Base-by-base conservation (phyloP, 1,140 invertebrate genomes). In the Cydia amplana region DNA sequence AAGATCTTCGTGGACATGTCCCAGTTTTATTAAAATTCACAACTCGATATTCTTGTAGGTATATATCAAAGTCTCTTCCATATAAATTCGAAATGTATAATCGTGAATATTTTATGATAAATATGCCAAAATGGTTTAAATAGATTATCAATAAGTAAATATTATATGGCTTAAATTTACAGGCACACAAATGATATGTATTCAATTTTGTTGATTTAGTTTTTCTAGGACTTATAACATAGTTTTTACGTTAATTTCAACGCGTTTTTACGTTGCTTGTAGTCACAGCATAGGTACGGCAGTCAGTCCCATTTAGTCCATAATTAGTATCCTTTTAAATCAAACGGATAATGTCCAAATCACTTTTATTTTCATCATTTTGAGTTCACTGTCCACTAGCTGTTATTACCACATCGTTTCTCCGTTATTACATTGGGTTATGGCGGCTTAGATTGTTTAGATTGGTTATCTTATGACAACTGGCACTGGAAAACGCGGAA, bases 101-200 rank as follows among this genome's bases (percentile, higher is more conserved):
- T 70, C 18, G 65, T 20, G 12, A 49, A 25, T 73, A 73, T 25
- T 51, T 73, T 12, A 46, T 49, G 72, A 51, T 46, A 51, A 46
- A 51, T 46, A 43, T 23, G 72, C 40, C 40, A 73, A 73, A 73
- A 73, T 73, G 32, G 20, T 14, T 83, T 78, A 79, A 70, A 49
- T 76, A 73, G 49, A 20, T 60, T 73, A 64, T 64, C 32, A 55
- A 43, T 76, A 83, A 75, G 82, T 88, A 84, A 88, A 87, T 87
- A 83, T 79, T 79, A 78, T 84, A 73, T 79, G 79, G 82, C 79
- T 80, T 86, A 78, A 83, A 77, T 78, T 78, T 90, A 87, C 81
- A 91, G 90, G 90, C 90, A 91, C 90, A 87, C 76, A 80, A 80
- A 87, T 91, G 90, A 91, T 91, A 91, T 91, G 90, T 91, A 91